Conservation (phyloP, 2,888 invertebrate species). For the Cosmia trapezina region DNA sequence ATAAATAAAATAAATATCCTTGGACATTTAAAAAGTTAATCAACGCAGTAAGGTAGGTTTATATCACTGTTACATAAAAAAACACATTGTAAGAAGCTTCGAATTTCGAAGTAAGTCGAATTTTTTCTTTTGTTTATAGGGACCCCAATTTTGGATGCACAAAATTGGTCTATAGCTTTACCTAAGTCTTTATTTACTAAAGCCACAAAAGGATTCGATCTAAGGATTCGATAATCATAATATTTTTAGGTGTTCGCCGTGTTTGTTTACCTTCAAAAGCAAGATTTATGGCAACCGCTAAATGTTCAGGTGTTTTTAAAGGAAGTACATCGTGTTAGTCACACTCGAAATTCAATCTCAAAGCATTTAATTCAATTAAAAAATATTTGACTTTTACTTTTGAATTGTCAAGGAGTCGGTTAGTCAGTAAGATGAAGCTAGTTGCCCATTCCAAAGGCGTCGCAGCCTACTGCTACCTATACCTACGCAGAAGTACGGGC, state of each 20-base stretch:
- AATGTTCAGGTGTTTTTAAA: not conserved
- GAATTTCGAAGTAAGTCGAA: not conserved
- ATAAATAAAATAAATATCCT: too few relatives aligned
- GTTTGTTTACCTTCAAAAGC: conserved; percentile 10
- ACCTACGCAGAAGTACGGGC: too few relatives aligned
- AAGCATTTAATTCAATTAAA: too few relatives aligned
- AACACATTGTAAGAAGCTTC: not conserved
- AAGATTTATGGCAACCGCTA: not conserved
- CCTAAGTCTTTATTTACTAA: not conserved
- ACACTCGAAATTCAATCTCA: too few relatives aligned
- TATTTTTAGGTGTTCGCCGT: not conserved
- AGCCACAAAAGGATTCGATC: not conserved
- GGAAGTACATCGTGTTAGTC: not conserved
- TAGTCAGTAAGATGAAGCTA: too few relatives aligned
- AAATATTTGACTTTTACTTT: too few relatives aligned
- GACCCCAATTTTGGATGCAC: not conserved
- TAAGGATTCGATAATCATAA: not conserved
- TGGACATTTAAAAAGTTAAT: too few relatives aligned
- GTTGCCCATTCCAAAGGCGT: too few relatives aligned
- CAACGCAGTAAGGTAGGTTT: too few relatives aligned
- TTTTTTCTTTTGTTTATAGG: not conserved
- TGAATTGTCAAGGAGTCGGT: too few relatives aligned
- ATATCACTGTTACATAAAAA: too few relatives aligned
- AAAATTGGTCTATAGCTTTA: not conserved
- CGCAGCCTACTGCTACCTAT: too few relatives aligned